Conservation (phyloP, 2,113 vertebrate genomes). For the Heterotilapia buettikoferi region DNA sequence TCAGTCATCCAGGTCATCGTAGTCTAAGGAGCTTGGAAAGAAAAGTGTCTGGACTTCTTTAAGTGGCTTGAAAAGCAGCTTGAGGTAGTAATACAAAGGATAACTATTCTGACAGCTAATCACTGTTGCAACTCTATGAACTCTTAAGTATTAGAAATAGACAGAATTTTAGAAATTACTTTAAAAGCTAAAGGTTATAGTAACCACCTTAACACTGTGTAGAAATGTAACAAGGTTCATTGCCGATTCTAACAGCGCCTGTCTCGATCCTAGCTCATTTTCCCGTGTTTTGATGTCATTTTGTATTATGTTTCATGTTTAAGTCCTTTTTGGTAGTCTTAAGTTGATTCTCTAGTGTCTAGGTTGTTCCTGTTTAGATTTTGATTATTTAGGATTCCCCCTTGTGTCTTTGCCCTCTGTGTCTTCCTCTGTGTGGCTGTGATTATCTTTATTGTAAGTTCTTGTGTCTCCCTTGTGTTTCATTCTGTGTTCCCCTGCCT, state of each 20-base stretch:
- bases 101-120: background rate
- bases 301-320: background rate
- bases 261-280: background rate
- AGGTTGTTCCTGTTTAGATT: background rate
- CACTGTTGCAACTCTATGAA: background rate
- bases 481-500: background rate
- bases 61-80: background rate
- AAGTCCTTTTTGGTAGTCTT: background rate
- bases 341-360: background rate
- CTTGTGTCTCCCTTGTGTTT: background rate
- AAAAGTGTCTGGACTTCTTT: background rate
- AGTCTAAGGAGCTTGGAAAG: background rate
- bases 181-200: background rate
- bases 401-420: background rate
- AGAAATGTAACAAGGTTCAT: background rate
- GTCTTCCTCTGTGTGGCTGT: background rate
- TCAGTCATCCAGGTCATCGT: background rate
- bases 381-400: background rate
- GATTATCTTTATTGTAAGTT: background rate
- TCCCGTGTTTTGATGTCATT: background rate
- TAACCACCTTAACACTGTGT: background rate
- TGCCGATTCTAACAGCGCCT: background rate
- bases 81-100: background rate
- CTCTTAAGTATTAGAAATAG: background rate
- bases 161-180: background rate